Percentiles rank a stretch among this genome's conserved stretches.
phyloP scores from a whole-genome alignment of 2,888 invertebrate genomes.

The Cactoblastis cactorum region DNA sequence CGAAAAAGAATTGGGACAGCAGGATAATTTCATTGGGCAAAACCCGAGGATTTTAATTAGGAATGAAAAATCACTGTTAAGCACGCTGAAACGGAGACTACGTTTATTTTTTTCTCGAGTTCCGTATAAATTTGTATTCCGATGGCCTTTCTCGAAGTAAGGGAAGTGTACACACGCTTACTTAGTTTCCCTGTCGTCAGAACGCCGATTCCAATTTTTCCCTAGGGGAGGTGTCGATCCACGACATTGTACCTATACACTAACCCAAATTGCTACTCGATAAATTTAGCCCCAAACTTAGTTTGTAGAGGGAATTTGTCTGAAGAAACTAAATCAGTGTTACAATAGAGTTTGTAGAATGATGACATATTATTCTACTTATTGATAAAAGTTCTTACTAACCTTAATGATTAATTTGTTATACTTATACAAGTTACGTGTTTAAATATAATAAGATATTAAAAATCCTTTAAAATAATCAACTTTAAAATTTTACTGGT shows the following conservation, averaged over 20 bases:
- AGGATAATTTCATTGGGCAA: constrained; percentile 31
- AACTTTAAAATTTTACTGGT: no score
- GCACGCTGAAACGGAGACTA: constrained; percentile 31
- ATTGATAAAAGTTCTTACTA: not conserved
- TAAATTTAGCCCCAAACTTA: constrained; percentile 10
- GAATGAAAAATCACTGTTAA: constrained; percentile 38
- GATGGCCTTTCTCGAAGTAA: constrained; percentile 24
- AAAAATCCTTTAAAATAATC: not conserved
- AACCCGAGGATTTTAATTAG: constrained; percentile 42
- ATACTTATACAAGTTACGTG: no score
- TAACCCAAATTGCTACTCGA: constrained; percentile 10
- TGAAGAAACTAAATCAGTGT: not conserved
- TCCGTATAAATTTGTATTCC: constrained; percentile 46
- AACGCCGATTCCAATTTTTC: constrained; percentile 28
- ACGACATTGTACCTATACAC: constrained; percentile 16
- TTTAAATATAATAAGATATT: no score
- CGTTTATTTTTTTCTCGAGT: constrained; percentile 37
- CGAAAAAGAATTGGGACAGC: constrained; percentile 16
- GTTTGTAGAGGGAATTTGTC: not conserved
- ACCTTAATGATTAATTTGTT: no score
- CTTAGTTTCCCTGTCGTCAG: constrained; percentile 28
- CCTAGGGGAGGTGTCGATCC: constrained; percentile 21
- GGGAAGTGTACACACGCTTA: constrained; percentile 36
- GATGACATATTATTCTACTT: not conserved
- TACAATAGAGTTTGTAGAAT: not conserved